These are phyloP conservation scores for Neodiprion fabricii DNA, from an alignment of 1,140 invertebrate genomes.

Conservation along the genomic window DNA sequence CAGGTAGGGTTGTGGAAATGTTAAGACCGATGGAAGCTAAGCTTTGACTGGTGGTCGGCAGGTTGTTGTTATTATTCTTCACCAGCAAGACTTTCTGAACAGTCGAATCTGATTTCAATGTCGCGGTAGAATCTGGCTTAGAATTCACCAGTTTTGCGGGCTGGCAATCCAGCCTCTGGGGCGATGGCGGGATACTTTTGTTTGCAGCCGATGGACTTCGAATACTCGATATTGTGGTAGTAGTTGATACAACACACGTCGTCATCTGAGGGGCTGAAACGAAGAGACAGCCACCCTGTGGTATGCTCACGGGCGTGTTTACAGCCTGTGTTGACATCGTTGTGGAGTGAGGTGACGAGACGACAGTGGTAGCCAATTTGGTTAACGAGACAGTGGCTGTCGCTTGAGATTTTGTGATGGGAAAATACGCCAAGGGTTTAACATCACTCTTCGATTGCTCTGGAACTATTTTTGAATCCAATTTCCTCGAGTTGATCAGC, in stretches of 20 bases:
- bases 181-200: neutral
- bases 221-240: neutral
- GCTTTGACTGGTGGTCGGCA: slow-evolving; percentile 20
- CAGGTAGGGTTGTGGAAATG: slow-evolving; percentile 33
- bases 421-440: neutral
- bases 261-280: neutral
- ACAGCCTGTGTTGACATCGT: neutral
- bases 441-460: neutral
- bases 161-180: neutral
- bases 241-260: neutral
- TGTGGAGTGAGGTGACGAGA: neutral
- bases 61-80: neutral
- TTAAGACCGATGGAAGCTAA: slow-evolving; percentile 34
- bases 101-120: neutral
- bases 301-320: neutral
- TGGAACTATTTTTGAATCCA: neutral
- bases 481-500: neutral
- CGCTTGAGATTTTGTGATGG: neutral
- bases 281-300: neutral
- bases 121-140: neutral
- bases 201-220: neutral
- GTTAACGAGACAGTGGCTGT: neutral
- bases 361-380: neutral
- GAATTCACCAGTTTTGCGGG: neutral
- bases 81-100: neutral